A percentile compares a stretch with the other conserved stretches of the same genome.
phyloP scores from a whole-genome alignment of 2,113 vertebrate genomes.

The Paradoxurus hermaphroditus region DNA sequence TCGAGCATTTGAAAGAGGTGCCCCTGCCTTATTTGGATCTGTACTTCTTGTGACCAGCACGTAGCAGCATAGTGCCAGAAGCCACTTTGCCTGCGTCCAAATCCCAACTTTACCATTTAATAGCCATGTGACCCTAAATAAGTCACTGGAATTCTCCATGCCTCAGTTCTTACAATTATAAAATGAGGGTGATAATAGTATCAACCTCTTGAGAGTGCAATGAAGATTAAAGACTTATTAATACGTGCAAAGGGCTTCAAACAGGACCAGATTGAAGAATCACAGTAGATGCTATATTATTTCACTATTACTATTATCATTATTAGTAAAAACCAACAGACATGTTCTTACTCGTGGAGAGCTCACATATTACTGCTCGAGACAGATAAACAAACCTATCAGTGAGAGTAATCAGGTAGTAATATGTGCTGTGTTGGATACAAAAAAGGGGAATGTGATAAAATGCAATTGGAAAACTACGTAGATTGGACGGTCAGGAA shows the following conservation, averaged over 20 bases:
- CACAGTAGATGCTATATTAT: neutral
- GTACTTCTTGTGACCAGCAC: neutral
- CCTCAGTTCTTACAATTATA: neutral
- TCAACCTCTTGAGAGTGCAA: neutral
- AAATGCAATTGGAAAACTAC: neutral
- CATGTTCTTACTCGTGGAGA: neutral
- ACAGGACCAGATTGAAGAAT: neutral
- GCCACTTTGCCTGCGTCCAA: neutral
- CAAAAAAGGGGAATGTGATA: neutral
- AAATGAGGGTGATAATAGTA: neutral
- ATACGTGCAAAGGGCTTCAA: neutral
- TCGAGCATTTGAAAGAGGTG: neutral
- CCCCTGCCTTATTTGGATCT: neutral
- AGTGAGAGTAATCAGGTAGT: neutral
- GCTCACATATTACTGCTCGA: neutral
- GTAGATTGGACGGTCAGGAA: neutral
- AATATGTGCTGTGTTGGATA: neutral
- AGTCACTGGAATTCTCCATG: neutral
- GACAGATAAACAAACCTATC: neutral
- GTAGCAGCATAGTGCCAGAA: neutral
- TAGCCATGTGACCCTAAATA: neutral
- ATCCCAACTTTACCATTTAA: neutral
- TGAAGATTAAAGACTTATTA: neutral
- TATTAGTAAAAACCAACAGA: neutral
- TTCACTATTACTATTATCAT: neutral